Conservation (phyloP, 1,140 invertebrate genomes). For the Teleopsis dalmanni region DNA sequence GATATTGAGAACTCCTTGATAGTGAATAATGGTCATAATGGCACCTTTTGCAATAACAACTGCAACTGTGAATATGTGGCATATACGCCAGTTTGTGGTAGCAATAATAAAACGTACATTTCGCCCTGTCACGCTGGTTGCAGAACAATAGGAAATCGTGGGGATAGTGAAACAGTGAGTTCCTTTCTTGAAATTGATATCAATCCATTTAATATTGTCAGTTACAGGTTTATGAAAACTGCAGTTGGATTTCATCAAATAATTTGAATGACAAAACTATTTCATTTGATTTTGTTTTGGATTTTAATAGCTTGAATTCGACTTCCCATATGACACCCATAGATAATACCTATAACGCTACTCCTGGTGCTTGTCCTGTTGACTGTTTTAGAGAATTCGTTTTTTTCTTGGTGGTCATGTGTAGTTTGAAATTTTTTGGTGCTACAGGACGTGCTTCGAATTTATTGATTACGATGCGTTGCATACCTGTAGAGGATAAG, state of each 20-base stretch:
- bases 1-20: constrained; percentile 29
- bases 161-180: constrained; percentile 38
- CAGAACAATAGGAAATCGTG: constrained; percentile 23
- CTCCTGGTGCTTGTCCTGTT: constrained; percentile 55
- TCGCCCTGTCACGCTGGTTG: constrained; percentile 67
- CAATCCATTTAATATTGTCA: too few species aligned
- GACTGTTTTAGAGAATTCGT: constrained; percentile 58
- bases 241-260: neutral
- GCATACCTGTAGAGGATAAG: constrained; percentile 62
- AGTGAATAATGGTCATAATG: constrained; percentile 36
- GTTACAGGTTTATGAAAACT: neutral
- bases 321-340: too few species aligned
- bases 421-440: constrained; percentile 57
- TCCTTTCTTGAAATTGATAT: too few species aligned
- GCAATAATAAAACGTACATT: constrained; percentile 54
- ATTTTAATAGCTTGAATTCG: too few species aligned
- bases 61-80: constrained; percentile 60
- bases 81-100: constrained; percentile 60
- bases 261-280: too few species aligned
- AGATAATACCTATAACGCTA: constrained; percentile 38
- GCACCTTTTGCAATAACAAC: constrained; percentile 49
- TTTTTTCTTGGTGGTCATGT: constrained; percentile 56
- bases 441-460: constrained; percentile 59
- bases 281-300: neutral
- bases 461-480: constrained; percentile 58